Evolutionary conservation across 2,888 invertebrate species (phyloP).

Genomic region (Polydesmus complanatus): DNA sequence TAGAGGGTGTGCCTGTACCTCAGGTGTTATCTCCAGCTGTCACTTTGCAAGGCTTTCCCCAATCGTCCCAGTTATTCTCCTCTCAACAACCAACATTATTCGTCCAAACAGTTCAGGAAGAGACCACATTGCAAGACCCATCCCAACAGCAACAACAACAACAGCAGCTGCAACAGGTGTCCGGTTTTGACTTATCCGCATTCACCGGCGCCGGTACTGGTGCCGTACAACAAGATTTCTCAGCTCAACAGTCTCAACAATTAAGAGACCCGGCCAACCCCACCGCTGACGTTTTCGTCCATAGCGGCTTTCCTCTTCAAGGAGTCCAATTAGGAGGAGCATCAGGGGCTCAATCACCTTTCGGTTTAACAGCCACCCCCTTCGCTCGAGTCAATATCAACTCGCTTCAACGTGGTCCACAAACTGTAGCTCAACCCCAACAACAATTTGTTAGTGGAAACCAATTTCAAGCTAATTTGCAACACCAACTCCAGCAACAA

Average conservation of each 20-base stretch:
- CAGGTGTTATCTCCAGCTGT: slow-evolving; percentile 4
- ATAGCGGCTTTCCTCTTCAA: slow-evolving; percentile 11
- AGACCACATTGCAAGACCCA: background rate
- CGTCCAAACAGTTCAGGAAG: background rate
- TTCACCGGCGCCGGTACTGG: background rate
- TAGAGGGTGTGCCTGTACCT: no score
- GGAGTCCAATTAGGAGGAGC: background rate
- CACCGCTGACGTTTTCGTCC: slow-evolving; percentile 10
- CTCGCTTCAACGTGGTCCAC: background rate
- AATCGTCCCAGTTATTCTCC: background rate
- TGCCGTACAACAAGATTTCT: background rate
- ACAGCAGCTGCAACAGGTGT: background rate
- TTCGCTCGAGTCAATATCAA: slow-evolving; percentile 2
- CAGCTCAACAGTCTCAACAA: background rate
- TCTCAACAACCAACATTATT: background rate
- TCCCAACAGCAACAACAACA: background rate
- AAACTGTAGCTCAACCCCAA: background rate
- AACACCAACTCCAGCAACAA: background rate
- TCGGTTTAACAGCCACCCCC: background rate
- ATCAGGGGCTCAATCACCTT: slow-evolving; percentile 7
- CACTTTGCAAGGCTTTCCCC: background rate
- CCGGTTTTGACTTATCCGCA: no score
- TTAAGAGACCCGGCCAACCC: slow-evolving; percentile 8
- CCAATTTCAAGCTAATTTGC: background rate
- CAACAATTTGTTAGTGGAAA: no score